Conservation (phyloP, 2,888 invertebrate species). For the Spatulosminthurus flaviceps region DNA sequence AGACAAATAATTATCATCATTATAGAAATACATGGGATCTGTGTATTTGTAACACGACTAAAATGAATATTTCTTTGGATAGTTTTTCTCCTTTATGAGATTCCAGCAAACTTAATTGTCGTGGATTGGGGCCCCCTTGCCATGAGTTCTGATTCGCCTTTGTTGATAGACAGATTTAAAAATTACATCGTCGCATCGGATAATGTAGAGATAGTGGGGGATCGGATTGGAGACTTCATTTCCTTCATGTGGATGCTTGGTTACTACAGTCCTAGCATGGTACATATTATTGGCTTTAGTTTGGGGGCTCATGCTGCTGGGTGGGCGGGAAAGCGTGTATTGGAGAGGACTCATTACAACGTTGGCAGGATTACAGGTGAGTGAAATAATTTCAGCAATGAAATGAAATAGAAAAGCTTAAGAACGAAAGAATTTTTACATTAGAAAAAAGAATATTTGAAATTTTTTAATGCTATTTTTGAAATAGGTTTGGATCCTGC, state of each 20-base stretch:
- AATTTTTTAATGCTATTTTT: neutral
- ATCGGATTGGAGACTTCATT: conserved; percentile 25
- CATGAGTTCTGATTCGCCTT: neutral
- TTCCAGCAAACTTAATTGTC: neutral
- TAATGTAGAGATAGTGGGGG: conserved; percentile 14
- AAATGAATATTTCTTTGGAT: neutral
- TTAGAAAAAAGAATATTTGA: no score
- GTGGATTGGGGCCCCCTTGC: conserved; percentile 31
- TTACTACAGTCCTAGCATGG: neutral
- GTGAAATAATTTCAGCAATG: neutral
- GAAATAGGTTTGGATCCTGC: conserved; percentile 27
- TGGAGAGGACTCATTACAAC: neutral
- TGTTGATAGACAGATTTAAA: neutral
- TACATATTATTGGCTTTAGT: conserved; percentile 28
- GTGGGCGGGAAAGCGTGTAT: conserved; percentile 16
- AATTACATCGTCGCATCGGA: conserved; percentile 18
- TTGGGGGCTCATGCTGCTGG: conserved; percentile 31
- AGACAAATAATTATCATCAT: no score
- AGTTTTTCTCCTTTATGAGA: neutral
- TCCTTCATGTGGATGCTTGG: neutral
- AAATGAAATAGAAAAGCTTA: no score
- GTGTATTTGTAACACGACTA: neutral
- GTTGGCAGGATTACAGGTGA: conserved; percentile 14
- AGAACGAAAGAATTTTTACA: no score
- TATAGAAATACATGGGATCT: no score